phyloP scores from a whole-genome alignment of 2,113 vertebrate genomes.

The Delphinapterus leucas region DNA sequence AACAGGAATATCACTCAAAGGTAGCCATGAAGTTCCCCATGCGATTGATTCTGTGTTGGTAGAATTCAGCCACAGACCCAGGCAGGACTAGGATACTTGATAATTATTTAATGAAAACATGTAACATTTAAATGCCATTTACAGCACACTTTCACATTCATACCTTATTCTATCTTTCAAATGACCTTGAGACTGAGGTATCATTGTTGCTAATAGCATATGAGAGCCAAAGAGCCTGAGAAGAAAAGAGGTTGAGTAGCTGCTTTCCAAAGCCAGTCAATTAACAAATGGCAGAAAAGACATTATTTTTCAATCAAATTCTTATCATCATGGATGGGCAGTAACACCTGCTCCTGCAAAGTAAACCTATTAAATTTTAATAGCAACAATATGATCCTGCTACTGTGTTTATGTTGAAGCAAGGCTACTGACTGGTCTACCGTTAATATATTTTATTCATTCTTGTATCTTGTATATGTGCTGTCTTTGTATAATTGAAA shows the following conservation, averaged over 20 bases:
- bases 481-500: background rate
- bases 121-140: background rate
- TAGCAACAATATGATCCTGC: background rate
- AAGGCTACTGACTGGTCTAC: background rate
- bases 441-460: background rate
- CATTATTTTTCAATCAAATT: background rate
- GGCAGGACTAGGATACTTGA: background rate
- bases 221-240: background rate
- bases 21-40: background rate
- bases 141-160: background rate
- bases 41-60: background rate
- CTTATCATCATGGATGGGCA: background rate
- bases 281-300: background rate
- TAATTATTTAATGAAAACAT: background rate
- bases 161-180: background rate
- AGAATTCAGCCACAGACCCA: background rate
- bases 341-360: background rate
- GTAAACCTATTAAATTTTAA: conserved; percentile 29
- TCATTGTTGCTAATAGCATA: background rate
- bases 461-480: background rate
- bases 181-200: background rate
- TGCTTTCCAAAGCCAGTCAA: background rate
- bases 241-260: background rate
- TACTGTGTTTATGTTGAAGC: background rate
- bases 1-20: background rate